Evolutionary conservation across 2,797 vertebrate species (phyloP).

Genomic region (Limnodromus scolopaceus): DNA sequence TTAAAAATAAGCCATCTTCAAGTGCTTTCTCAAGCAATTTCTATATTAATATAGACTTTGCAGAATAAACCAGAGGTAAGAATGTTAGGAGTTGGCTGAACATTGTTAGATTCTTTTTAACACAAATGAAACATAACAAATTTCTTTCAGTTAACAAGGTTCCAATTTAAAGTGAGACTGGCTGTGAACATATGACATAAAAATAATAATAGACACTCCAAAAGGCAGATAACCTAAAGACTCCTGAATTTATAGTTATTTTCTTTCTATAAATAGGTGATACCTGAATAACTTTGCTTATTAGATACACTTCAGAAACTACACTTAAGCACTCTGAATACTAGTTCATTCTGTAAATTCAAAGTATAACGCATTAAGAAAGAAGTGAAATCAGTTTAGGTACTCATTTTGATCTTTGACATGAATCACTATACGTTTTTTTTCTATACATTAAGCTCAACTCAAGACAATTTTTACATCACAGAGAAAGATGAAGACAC

Average conservation of each 20-base stretch:
- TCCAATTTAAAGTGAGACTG: background rate
- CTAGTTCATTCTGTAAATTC: background rate
- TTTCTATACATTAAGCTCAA: background rate
- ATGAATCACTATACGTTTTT: background rate
- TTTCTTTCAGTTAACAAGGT: slow-evolving; percentile 4
- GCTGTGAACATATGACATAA: background rate
- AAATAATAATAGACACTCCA: slow-evolving; percentile 34
- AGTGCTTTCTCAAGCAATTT: background rate
- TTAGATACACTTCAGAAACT: background rate
- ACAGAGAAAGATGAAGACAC: background rate
- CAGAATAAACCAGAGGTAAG: background rate
- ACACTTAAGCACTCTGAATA: background rate
- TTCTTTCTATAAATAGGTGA: background rate
- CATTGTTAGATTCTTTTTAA: slow-evolving; percentile 31
- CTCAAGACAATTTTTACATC: background rate
- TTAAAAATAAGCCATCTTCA: background rate
- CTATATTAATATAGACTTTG: background rate
- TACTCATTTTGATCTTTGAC: background rate
- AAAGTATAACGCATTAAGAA: background rate
- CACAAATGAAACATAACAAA: slow-evolving; percentile 1
- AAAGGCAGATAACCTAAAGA: background rate
- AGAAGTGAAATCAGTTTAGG: background rate
- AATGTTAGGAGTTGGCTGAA: background rate
- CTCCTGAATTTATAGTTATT: background rate
- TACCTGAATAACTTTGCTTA: too few species aligned